Base-by-base conservation (phyloP, 2,888 invertebrate genomes). In the Heliconius charithonia region DNA sequence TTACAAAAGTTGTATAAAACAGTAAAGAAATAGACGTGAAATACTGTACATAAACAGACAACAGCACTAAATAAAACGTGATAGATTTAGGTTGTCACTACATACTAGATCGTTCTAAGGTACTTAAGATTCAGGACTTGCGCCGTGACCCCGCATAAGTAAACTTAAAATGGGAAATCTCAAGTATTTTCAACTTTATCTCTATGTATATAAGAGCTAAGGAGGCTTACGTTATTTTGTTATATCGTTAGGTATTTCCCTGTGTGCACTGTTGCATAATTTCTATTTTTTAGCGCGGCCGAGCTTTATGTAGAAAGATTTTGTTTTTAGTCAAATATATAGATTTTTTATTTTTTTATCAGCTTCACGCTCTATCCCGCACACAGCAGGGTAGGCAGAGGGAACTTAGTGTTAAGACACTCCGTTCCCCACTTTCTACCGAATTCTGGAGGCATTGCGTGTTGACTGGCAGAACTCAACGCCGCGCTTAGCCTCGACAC, bases 51-150 rank as follows among this genome's bases (percentile, higher is more conserved):
- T 63, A 74, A 65, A 41, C 37, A 62, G 13, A 25, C 29, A 37
- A 37, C 59, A 59, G 16, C n/a, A 45, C 69, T 80, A 76, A 78
- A 80, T 80, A 80, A 63, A 66, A 51, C 70, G 56, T 75, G 63
- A 70, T 79, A 80, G 80, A 80, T 79, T 79, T 79, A 79, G 74
- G 79, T 70, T 79, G 76, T 70, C 69, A 25, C 63, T 37, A 76
- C 75, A 75, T 77, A 78, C 72, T 79, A 75, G 78, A 75, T 78
- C 63, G 70, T 77, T 74, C 25, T 25, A 70, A 45, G 16, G 56
- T 16, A 69, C 63, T 80, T 80, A 76, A 69, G 45, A 80, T 80
- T 79, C 80, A 80, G 70, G n/a, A 79, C 80, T 63, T 74, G 80
- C 63, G 72, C 66, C 73, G 66, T 74, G 73, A 79, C 59, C 73